Evolutionary conservation across 2,888 invertebrate genomes (phyloP).

Genomic region (Calameuta idolon): DNA sequence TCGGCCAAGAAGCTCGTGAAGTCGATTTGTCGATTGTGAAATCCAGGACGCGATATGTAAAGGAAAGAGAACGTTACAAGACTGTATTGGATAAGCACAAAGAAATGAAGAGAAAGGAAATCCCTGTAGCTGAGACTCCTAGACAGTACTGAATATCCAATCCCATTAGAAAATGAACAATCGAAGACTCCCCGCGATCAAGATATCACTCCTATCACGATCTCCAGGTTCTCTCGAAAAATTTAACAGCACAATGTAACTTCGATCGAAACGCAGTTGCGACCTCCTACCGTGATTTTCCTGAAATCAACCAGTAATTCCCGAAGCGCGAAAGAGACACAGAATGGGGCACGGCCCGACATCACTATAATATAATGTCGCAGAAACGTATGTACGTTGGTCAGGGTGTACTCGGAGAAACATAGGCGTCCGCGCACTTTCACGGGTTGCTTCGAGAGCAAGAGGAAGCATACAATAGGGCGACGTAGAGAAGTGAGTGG

Average conservation of each 20-base stretch:
- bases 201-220: background rate
- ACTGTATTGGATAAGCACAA: background rate
- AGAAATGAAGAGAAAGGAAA: background rate
- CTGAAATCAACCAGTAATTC: background rate
- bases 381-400: background rate
- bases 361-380: background rate
- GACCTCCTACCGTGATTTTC: background rate
- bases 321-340: background rate
- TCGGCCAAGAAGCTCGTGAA: background rate
- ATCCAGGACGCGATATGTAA: background rate
- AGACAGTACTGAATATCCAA: background rate
- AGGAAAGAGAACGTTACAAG: background rate
- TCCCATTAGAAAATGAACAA: background rate
- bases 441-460: background rate
- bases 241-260: background rate
- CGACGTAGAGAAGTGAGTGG: slow-evolving; percentile 4
- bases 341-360: background rate
- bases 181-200: background rate
- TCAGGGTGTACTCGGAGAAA: background rate
- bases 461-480: background rate
- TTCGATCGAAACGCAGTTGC: background rate
- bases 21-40: background rate
- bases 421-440: background rate
- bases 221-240: background rate
- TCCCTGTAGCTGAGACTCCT: background rate